phyloP scores from a whole-genome alignment of 2,113 vertebrate genomes.

The Urocitellus parryii region DNA sequence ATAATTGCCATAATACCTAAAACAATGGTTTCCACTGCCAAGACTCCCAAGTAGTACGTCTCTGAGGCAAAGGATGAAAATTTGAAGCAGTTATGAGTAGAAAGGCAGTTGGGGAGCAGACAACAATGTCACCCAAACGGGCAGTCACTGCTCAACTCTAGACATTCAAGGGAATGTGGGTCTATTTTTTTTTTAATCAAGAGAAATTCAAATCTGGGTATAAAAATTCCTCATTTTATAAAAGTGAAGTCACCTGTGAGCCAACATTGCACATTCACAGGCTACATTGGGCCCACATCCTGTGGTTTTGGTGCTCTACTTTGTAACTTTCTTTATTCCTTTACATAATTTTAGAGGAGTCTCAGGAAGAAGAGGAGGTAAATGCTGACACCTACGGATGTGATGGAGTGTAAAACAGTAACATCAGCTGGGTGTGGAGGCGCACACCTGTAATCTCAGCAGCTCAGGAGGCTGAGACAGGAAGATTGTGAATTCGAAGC shows the following conservation, averaged over 20 bases:
- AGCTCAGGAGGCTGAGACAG: too few relatives aligned
- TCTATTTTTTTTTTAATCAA: neutral
- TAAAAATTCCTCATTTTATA: neutral
- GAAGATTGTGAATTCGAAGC: too few relatives aligned
- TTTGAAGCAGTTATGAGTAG: neutral
- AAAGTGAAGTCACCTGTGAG: neutral
- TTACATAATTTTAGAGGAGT: neutral
- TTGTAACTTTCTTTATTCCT: neutral
- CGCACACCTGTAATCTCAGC: too few relatives aligned
- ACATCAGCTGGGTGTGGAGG: too few relatives aligned
- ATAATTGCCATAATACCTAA: neutral
- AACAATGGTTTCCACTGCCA: neutral
- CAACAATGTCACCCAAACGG: neutral
- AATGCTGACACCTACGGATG: neutral
- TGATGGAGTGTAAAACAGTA: neutral
- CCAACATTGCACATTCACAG: neutral
- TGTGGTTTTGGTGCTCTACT: neutral
- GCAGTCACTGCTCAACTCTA: neutral
- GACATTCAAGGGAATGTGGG: neutral
- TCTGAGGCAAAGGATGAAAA: neutral
- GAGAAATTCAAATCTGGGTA: neutral
- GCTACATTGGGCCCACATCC: neutral
- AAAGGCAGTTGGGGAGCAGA: neutral
- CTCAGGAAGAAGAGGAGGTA: neutral
- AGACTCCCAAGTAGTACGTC: neutral